phyloP scores from a whole-genome alignment of 1,140 invertebrate genomes.

The Drosophila subobscura region DNA sequence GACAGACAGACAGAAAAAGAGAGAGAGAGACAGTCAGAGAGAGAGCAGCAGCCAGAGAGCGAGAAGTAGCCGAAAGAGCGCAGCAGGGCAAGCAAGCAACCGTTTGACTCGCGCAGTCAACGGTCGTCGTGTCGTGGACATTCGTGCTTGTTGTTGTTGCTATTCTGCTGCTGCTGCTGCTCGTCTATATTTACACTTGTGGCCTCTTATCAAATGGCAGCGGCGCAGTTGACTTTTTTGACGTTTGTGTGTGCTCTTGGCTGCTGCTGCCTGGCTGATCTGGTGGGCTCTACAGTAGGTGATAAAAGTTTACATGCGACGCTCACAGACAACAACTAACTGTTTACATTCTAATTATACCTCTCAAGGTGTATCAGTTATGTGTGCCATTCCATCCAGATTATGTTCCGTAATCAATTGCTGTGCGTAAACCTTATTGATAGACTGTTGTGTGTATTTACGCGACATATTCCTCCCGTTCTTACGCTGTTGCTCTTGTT shows the following conservation, averaged over 20 bases:
- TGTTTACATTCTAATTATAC: no score
- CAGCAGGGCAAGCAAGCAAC: slow-evolving; percentile 8
- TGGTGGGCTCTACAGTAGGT: slow-evolving; percentile 61
- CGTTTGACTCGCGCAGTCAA: slow-evolving; percentile 64
- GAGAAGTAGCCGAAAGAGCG: slow-evolving; percentile 19
- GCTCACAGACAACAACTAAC: no score
- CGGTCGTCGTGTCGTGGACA: slow-evolving; percentile 78
- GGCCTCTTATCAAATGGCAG: slow-evolving; percentile 82
- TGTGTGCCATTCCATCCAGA: no score
- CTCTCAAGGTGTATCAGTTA: no score
- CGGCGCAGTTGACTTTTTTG: slow-evolving; percentile 82
- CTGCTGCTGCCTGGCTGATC: slow-evolving; percentile 60
- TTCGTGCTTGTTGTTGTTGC: slow-evolving; percentile 50
- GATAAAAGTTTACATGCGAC: no score
- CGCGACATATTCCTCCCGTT: no score
- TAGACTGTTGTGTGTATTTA: no score
- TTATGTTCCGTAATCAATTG: no score
- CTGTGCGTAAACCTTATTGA: no score
- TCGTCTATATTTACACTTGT: slow-evolving; percentile 82
- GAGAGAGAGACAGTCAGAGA: slow-evolving; percentile 15
- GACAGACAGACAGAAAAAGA: slow-evolving; percentile 49
- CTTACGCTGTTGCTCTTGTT: slow-evolving; percentile 27
- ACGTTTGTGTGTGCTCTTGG: slow-evolving; percentile 72
- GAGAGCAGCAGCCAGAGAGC: neutral
- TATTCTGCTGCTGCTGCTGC: slow-evolving; percentile 43